phyloP scores from a whole-genome alignment of 2,888 invertebrate species.

The Bhutanitis thaidina region DNA sequence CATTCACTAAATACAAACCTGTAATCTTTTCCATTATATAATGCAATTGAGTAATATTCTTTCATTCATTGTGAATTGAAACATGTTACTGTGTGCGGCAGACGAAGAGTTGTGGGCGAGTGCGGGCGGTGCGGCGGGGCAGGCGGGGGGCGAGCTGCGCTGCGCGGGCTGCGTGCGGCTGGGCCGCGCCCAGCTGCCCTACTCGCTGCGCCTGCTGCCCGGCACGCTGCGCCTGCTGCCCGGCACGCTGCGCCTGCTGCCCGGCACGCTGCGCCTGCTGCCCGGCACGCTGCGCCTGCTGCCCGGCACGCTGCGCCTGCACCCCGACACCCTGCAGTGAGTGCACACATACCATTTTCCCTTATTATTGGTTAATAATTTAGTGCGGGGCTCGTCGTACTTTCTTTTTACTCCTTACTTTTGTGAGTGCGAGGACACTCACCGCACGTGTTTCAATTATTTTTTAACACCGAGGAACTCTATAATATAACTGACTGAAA shows the following conservation, averaged over 20 bases:
- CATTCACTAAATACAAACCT: too few species aligned
- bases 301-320: slow-evolving; percentile 45
- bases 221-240: slow-evolving; percentile 44
- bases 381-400: too few species aligned
- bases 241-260: slow-evolving; percentile 42
- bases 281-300: slow-evolving; percentile 53
- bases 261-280: slow-evolving; percentile 59
- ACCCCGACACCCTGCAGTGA: slow-evolving; percentile 25
- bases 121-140: slow-evolving; percentile 23
- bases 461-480: too few species aligned
- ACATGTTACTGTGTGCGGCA: slow-evolving; percentile 28
- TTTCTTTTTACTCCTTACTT: too few species aligned
- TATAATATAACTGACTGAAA: too few species aligned
- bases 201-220: slow-evolving; percentile 49
- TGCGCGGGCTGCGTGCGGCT: slow-evolving; percentile 62
- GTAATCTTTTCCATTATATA: too few species aligned
- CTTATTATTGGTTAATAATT: too few species aligned
- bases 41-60: too few species aligned
- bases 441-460: too few species aligned
- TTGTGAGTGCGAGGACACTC: too few species aligned
- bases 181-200: slow-evolving; percentile 54
- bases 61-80: too few species aligned
- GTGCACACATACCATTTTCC: neutral
- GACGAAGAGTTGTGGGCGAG: slow-evolving; percentile 52
- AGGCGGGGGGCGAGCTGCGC: slow-evolving; percentile 36